Base-by-base conservation (phyloP, 2,113 vertebrate genomes). In the Megaleporinus macrocephalus region DNA sequence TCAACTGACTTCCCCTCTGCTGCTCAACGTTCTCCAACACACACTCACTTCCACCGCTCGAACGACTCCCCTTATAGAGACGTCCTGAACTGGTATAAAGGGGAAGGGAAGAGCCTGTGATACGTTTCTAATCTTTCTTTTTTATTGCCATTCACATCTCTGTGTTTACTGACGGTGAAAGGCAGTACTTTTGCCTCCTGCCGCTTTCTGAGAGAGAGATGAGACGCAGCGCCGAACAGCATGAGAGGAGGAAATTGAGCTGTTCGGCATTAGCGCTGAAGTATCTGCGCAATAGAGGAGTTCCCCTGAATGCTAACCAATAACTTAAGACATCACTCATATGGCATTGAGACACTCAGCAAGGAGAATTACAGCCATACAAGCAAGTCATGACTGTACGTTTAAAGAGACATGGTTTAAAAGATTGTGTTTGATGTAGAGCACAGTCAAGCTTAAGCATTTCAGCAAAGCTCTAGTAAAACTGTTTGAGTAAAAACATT, bases 11-110 rank as follows among this genome's bases (percentile, higher is more conserved):
- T 61, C 62, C 7, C 59, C 70, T 49, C 14, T 63, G 51, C 81
- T 78, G 69, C 16, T 16, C 47, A 49, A 41, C 55, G 44, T 57
- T 76, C 65, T 68, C 79, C 70, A 71, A 15, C 3, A 51, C 49
- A 9, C 49, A 0, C 20, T 0, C 5, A 22, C 18, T 22, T 55
- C 5, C 2, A 20, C 51, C 61, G 36, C 36, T 77, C 79, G 82
- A 79, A 79, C 80, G 26, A 44, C 74, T 57, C 75, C 47, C 59
- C 26, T 61, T n/a, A 49, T 76, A 63, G 63, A 71, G 78, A 84
- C 65, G n/a, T 14, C 53, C 53, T 55, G 20, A 14, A 14, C 1
- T 22, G 3, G 74, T 83, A 87, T 84, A 69, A 83, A 77, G 57
- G 44, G 1, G 41, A 74, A 79, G 65, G 72, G 80, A 82, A 30